Evolutionary conservation across 2,797 vertebrate genomes (phyloP), one percentile per base, ranked within the genome.

Genomic region (Lacerta bilineata): DNA sequence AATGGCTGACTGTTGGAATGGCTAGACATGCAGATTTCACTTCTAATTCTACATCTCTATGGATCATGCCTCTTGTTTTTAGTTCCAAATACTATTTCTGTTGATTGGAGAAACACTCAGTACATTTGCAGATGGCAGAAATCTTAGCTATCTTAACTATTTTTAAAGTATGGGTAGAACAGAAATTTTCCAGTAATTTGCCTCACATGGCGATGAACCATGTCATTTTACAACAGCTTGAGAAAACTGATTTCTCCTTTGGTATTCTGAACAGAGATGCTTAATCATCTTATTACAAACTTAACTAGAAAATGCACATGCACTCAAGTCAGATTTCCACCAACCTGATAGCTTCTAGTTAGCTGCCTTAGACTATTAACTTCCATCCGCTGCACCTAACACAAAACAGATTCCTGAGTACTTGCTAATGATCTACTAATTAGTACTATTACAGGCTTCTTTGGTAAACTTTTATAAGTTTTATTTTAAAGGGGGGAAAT

Each of bases 101-200:
- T 89, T 87, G 89, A 75, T 61, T 81, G 36, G 78, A 80, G n/a
- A 76, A 93, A 72, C 41, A 78, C 59, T 59, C 79, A 43, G 8
- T n/a, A 75, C 15, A 29, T 61, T 17, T 84, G 46, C 77, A 91
- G 23, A 43, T 87, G 59, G 59, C 77, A 91, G n/a, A 90, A 89
- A 90, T 74, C 50, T 83, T 2, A 5, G 81, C 8, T 39, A 80
- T 55, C 18, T 89, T 87, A 50, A 50, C 46, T 8, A 66, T 4
- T 78, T 90, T 88, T 36, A 86, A 89, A 91, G 84, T 72, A 43
- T 69, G 78, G 25, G 72, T 68, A 36, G 75, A 61, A 90, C 33
- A 29, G 3, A 91, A 83, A 29, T 85, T 88, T 84, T 88, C 46
- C 59, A 88, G 76, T 33, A 66, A 25, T 50, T 72, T 80, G 36